These are phyloP conservation scores for Scartelaos histophorus DNA, from an alignment of 2,113 vertebrate genomes.

Conservation along the genomic window DNA sequence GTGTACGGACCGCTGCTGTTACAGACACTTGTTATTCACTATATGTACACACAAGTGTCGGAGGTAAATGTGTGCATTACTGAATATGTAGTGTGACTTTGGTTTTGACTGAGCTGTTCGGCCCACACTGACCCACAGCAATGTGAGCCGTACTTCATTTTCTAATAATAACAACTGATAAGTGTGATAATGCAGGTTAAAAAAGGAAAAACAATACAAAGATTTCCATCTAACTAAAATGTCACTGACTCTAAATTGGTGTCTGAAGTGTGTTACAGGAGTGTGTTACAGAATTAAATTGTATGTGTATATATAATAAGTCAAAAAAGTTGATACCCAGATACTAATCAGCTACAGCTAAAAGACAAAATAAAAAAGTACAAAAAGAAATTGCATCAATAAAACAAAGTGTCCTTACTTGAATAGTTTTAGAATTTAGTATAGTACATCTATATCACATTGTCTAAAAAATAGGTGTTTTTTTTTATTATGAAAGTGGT, in stretches of 20 bases:
- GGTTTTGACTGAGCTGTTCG: not conserved
- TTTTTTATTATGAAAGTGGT: too few relatives aligned
- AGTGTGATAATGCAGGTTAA: not conserved
- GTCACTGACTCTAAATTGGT: not conserved
- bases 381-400: not conserved
- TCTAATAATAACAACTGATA: not conserved
- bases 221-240: not conserved
- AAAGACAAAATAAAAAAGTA: too few relatives aligned
- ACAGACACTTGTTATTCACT: not conserved
- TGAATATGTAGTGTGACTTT: not conserved
- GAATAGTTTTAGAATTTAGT: too few relatives aligned
- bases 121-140: not conserved
- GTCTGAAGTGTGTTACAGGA: not conserved
- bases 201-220: not conserved
- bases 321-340: too few relatives aligned
- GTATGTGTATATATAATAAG: not conserved
- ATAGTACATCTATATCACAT: too few relatives aligned
- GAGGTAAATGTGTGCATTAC: not conserved
- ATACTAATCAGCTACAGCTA: not conserved
- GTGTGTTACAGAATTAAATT: not conserved
- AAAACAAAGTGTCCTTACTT: not conserved
- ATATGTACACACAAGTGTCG: conserved; percentile 26
- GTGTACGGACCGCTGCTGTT: not conserved
- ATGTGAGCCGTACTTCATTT: not conserved
- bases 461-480: too few relatives aligned